Percentiles rank a stretch among this genome's conserved stretches.
phyloP scores from a whole-genome alignment of 1,140 invertebrate genomes.

The Ceratina australensis region DNA sequence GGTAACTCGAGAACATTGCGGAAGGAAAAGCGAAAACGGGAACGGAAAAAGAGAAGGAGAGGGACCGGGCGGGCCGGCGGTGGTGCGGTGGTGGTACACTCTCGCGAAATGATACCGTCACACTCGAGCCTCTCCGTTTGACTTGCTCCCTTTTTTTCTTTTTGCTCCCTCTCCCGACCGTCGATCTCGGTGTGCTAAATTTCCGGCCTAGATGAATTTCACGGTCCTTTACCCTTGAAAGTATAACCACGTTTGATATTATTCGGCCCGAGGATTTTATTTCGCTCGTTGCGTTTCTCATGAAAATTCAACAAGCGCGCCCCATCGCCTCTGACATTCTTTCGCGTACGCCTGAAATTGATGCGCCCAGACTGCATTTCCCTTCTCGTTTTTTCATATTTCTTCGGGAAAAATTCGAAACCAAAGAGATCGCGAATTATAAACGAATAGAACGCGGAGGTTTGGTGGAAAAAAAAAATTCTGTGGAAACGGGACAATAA shows the following conservation, averaged over 20 bases:
- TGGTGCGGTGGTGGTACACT: neutral
- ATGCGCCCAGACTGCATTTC: slow-evolving; percentile 4
- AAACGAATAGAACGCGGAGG: neutral
- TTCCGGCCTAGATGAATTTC: slow-evolving; percentile 13
- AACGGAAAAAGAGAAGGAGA: neutral
- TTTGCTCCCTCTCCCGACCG: neutral
- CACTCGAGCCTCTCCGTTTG: neutral
- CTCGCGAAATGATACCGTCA: slow-evolving; percentile 19
- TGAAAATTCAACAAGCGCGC: slow-evolving; percentile 24
- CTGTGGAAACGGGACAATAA: neutral
- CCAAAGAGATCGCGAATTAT: neutral
- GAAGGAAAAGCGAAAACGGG: neutral
- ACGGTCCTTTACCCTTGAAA: slow-evolving; percentile 1
- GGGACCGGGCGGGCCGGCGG: too few relatives aligned
- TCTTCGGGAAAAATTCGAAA: neutral
- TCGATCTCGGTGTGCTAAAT: slow-evolving; percentile 14
- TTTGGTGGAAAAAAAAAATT: neutral
- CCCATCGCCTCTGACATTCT: neutral
- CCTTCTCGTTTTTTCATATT: neutral
- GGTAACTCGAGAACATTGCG: slow-evolving; percentile 29
- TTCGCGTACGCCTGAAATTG: slow-evolving; percentile 14
- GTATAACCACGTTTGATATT: slow-evolving; percentile 13
- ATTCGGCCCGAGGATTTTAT: slow-evolving; percentile 22
- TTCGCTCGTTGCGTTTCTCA: slow-evolving; percentile 24
- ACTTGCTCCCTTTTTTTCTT: neutral